phyloP scores from a whole-genome alignment of 2,113 vertebrate species.

The Dasyurus viverrinus region DNA sequence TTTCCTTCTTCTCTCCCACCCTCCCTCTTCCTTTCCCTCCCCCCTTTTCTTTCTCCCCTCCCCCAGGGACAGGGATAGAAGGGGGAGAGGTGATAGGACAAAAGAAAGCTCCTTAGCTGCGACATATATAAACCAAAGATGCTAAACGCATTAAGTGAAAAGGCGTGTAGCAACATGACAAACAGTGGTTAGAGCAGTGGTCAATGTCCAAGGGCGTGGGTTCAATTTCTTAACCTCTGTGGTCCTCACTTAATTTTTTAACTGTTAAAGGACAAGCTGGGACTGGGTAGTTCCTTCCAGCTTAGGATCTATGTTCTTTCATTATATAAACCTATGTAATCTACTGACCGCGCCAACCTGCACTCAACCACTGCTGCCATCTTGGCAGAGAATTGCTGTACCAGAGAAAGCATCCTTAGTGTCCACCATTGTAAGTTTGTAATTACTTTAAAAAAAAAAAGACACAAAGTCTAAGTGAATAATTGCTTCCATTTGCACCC shows the following conservation, averaged over 20 bases:
- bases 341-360: neutral
- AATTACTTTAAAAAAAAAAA: neutral
- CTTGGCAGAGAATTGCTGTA: neutral
- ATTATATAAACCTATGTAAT: neutral
- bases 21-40: too few species aligned
- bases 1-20: too few species aligned
- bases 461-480: slow-evolving; percentile 1
- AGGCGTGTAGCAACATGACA: neutral
- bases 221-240: neutral
- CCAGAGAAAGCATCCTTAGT: slow-evolving; percentile 28
- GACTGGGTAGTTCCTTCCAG: neutral
- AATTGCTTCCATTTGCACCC: slow-evolving; percentile 12
- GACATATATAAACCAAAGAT: slow-evolving; percentile 38
- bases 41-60: too few species aligned
- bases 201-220: neutral
- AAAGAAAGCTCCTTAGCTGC: slow-evolving; percentile 47
- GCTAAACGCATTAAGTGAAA: slow-evolving; percentile 19
- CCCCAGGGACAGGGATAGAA: neutral
- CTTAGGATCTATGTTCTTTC: neutral
- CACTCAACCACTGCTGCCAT: neutral
- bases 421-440: slow-evolving; percentile 46
- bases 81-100: slow-evolving; percentile 16
- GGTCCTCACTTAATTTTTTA: neutral
- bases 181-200: neutral
- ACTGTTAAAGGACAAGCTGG: neutral